phyloP scores from a whole-genome alignment of 2,888 invertebrate genomes.

The Maniola hyperantus region DNA sequence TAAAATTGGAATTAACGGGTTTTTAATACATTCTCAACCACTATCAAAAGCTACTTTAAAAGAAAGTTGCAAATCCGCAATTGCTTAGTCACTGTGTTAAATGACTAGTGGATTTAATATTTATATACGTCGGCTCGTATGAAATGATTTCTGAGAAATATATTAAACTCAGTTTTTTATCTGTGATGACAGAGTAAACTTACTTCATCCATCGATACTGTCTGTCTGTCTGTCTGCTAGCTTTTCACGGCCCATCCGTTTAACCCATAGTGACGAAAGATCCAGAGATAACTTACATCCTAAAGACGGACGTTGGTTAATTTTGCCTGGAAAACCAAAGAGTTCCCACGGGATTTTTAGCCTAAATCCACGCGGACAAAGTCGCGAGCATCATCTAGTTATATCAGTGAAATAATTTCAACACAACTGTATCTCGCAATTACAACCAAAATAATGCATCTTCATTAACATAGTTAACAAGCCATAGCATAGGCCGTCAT shows the following conservation, averaged over 20 bases:
- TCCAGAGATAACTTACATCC: too few species aligned
- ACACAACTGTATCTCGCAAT: conserved; percentile 8
- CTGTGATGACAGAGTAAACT: too few species aligned
- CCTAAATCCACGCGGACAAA: too few species aligned
- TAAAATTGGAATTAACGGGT: neutral
- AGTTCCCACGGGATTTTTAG: too few species aligned
- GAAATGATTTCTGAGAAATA: neutral
- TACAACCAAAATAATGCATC: conserved; percentile 19
- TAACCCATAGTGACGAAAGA: too few species aligned
- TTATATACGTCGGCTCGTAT: neutral
- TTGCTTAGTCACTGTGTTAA: conserved; percentile 2
- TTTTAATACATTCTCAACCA: neutral
- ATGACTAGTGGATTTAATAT: conserved; percentile 4
- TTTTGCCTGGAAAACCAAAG: too few species aligned
- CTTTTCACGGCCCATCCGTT: neutral
- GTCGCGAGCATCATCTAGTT: too few species aligned
- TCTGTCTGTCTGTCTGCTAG: too few species aligned
- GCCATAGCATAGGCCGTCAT: conserved; percentile 31
- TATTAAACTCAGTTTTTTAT: too few species aligned
- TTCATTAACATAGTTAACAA: conserved; percentile 30
- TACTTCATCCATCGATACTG: too few species aligned
- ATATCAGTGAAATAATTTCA: neutral
- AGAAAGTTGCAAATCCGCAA: conserved; percentile 1
- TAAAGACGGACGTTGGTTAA: too few species aligned
- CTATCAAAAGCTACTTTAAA: neutral